Evolutionary conservation across 2,888 invertebrate species (phyloP).

Genomic region (Linyphia triangularis): DNA sequence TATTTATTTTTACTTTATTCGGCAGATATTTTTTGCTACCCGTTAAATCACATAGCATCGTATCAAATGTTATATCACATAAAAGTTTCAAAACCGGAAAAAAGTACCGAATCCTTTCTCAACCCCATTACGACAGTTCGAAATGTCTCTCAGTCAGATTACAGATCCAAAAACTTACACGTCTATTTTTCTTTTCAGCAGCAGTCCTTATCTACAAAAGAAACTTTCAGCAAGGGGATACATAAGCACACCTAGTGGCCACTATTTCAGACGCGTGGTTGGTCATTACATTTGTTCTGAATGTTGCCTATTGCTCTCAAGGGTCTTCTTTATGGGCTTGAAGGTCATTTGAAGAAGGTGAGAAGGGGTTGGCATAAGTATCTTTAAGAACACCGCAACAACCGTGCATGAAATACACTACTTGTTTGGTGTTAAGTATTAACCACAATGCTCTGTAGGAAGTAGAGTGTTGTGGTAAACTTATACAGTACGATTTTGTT

Average conservation of each 20-base stretch:
- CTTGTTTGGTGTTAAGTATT: too few relatives aligned
- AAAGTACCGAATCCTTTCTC: background rate
- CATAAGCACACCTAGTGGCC: conserved; percentile 14
- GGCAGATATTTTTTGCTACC: too few relatives aligned
- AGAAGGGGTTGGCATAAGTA: background rate
- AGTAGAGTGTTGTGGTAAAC: too few relatives aligned
- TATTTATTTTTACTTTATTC: too few relatives aligned
- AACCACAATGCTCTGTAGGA: too few relatives aligned
- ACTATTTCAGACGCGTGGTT: background rate
- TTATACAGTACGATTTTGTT: too few relatives aligned
- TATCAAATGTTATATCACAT: background rate
- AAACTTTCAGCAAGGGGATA: conserved; percentile 32
- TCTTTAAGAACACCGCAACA: background rate
- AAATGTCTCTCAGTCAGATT: conserved; percentile 20
- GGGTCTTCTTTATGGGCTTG: conserved; percentile 31
- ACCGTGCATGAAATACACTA: too few relatives aligned
- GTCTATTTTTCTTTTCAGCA: background rate
- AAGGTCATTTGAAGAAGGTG: conserved; percentile 28
- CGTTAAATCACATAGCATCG: background rate
- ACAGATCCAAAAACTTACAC: conserved; percentile 6
- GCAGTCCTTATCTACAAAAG: background rate
- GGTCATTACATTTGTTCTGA: conserved; percentile 51
- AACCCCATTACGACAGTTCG: conserved; percentile 1
- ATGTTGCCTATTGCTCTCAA: conserved; percentile 33
- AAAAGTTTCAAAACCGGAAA: background rate